Conservation (phyloP, 1,140 invertebrate species). For the Augochlora pura region DNA sequence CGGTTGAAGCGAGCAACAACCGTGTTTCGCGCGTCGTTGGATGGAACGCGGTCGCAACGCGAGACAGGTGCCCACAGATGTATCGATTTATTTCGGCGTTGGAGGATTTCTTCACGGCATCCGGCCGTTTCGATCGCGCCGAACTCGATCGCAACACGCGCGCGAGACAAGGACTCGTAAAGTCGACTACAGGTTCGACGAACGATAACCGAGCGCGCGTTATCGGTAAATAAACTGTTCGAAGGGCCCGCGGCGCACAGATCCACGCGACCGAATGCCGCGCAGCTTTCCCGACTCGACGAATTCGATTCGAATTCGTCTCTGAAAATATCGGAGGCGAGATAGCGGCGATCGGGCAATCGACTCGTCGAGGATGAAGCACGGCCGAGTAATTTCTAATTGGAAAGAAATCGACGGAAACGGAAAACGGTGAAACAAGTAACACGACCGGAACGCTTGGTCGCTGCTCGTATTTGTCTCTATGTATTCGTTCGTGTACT, state of each 20-base stretch:
- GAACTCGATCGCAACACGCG: not conserved
- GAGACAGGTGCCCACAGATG: slow-evolving; percentile 41
- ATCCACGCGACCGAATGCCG: too few species aligned
- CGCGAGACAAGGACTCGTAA: not conserved
- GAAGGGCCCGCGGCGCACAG: too few species aligned
- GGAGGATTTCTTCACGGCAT: slow-evolving; percentile 52
- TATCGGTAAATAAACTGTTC: too few species aligned
- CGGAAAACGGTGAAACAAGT: slow-evolving; percentile 30
- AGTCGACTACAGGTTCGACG: not conserved
- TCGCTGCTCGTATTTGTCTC: slow-evolving; percentile 68
- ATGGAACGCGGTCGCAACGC: slow-evolving; percentile 3
- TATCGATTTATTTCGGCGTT: slow-evolving; percentile 52
- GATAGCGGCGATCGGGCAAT: too few species aligned
- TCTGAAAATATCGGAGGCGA: too few species aligned
- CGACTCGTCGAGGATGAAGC: not conserved
- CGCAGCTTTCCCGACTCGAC: too few species aligned
- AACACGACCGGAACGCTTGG: slow-evolving; percentile 20
- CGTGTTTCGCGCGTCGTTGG: too few species aligned
- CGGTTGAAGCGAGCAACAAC: too few species aligned
- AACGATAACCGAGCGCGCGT: not conserved
- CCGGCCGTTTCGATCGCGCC: slow-evolving; percentile 28
- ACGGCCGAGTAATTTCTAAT: not conserved
- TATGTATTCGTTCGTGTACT: slow-evolving; percentile 73
- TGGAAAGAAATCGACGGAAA: slow-evolving; percentile 9
- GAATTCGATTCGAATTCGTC: too few species aligned